Base-by-base conservation (phyloP, 2,113 vertebrate species). In the Phodopus roborovskii region DNA sequence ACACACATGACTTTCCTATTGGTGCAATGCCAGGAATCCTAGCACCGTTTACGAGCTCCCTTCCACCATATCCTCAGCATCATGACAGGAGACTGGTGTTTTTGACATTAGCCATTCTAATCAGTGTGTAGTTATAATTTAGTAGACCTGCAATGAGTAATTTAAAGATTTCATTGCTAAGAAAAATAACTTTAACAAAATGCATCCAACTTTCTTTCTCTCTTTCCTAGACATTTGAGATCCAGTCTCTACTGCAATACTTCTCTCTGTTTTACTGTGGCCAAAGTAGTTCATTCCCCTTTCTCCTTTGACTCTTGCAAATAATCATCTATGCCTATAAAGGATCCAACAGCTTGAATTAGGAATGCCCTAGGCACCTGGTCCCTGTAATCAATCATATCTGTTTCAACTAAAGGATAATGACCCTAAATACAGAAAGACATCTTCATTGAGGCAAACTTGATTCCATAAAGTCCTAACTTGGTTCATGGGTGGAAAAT, bases 251-350 rank as follows among this genome's bases (percentile, higher is more conserved):
- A 84, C 82, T 96, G 33, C 33, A 68, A 94, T 81, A 95, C 48
- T 78, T 93, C 9, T 81, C 48, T 95, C 16, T 66, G 42, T 53
- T 87, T 39, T 90, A 16, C 39, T 53, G 73, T 68, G 53, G 68
- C 78, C 56, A 28, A 92, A 92, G 93, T 42, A 88, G 58, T 90
- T 96, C 94, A 90, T 85, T 95, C 83, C 53, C 94, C 79, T 96
- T 92, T 98, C 42, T 74, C 75, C 90, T 96, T 95, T 97, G 96
- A 92, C 79, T 93, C 33, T 81, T 95, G 64, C 56, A 85, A 58
- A 94, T 48, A 96, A 64, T 12, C 77, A 85, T 70, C 53, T 56
- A 60, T 88, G 64, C 39, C 75, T 81, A 93, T 92, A 97, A 92
- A 96, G 50, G 56, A 92, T 88, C 68, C 92, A 94, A 86, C 58